Conservation (phyloP, 2,888 invertebrate genomes). For the Lagria hirta region DNA sequence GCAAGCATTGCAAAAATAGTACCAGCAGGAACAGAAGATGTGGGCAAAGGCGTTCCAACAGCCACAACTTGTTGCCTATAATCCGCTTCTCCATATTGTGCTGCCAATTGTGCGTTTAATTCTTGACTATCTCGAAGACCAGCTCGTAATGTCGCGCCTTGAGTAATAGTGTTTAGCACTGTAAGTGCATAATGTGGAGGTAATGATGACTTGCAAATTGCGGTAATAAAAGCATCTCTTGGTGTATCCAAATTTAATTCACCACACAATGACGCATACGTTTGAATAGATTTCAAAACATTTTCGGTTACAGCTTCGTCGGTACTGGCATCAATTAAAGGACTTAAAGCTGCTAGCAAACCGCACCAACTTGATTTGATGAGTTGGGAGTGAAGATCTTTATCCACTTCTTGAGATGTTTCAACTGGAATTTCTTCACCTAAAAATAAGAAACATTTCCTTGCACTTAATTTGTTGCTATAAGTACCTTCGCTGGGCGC, state of each 20-base stretch:
- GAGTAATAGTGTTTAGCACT: constrained; percentile 69
- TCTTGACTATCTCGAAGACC: constrained; percentile 58
- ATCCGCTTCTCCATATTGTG: constrained; percentile 67
- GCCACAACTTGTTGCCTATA: constrained; percentile 94
- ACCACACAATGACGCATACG: constrained; percentile 87
- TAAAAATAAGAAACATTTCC: too few relatives aligned
- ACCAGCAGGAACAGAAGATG: constrained; percentile 75
- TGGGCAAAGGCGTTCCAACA: constrained; percentile 92
- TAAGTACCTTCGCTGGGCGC: constrained; percentile 50
- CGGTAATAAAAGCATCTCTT: constrained; percentile 91
- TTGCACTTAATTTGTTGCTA: too few relatives aligned
- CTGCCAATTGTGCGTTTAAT: constrained; percentile 57
- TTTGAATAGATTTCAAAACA: constrained; percentile 88
- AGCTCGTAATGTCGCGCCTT: constrained; percentile 54
- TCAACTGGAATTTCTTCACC: constrained; percentile 25
- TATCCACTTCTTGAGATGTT: constrained; percentile 49
- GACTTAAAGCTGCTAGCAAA: constrained; percentile 85
- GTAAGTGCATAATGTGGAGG: constrained; percentile 94
- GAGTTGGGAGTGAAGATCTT: constrained; percentile 68
- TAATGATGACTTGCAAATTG: constrained; percentile 93
- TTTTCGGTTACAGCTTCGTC: constrained; percentile 92
- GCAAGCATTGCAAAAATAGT: constrained; percentile 12
- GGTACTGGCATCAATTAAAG: constrained; percentile 91
- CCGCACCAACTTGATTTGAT: constrained; percentile 96
- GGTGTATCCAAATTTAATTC: constrained; percentile 74